Evolutionary conservation across 2,113 vertebrate species (phyloP), one percentile per base, ranked within the genome.

Genomic region (Nothoprocta pentlandii): DNA sequence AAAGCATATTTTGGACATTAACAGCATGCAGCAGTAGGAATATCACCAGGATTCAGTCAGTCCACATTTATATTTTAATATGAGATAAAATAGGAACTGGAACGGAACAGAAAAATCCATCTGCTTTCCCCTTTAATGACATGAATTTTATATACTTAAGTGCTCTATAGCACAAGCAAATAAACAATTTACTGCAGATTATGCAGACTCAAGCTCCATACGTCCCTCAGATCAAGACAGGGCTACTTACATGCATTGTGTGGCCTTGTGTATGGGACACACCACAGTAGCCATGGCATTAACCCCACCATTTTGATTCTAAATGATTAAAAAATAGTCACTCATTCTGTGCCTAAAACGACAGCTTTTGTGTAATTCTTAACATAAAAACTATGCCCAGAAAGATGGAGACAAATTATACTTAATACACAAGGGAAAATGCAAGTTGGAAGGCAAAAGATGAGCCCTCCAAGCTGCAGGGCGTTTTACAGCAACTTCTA

Each of bases 21-120:
- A 71, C 44, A 88, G 21, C 12, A 5, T 59, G 20, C 71, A 80
- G 54, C 23, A 74, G 26, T 39, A 9, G 83, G 46, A 93, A 86
- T 62, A 74, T 67, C 73, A 23, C 16, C 80, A 34, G 20, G 28
- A 93, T 69, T 36, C 75, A 77, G 62, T 73, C 74, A 85, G 71
- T 49, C 17, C 59, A 85, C 58, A 82, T 87, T 87, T 85, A 69
- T 79, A 80, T 89, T 82, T 82, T 87, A 89, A 58, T 68, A 79
- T 32, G 6, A 36, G 62, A 89, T 89, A 87, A 91, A 47, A 77
- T 5, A 80, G 22, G 20, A 89, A 90, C 77, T 61, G 5, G 84
- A 76, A 69, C 2, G 41, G 36, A 86, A 76, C 7, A 73, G 54
- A 69, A 76, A 67, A 70, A 22, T 9, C 32, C 17, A 66, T 25